A percentile compares a stretch with the other conserved stretches of the same genome.
Conservation (phyloP, 2,797 vertebrate genomes). For the Peromyscus melanophrys region DNA sequence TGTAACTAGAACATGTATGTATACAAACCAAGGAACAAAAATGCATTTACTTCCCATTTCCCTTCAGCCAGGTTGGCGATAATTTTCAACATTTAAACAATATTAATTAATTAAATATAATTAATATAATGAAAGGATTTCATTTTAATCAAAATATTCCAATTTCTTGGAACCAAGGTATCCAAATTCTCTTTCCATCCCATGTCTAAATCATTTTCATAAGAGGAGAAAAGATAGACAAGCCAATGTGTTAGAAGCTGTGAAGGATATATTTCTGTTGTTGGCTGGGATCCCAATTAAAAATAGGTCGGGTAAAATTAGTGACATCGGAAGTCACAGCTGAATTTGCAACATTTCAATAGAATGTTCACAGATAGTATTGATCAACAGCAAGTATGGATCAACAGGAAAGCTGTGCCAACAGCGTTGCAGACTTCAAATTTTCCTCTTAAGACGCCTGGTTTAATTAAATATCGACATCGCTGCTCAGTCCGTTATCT, state of each 20-base stretch:
- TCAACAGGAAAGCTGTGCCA: not conserved
- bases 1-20: not conserved
- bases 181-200: constrained; percentile 5
- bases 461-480: not conserved
- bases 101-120: constrained; percentile 24
- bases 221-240: not conserved
- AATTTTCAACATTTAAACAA: constrained; percentile 24
- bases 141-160: not conserved
- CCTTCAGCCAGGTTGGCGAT: not conserved
- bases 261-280: not conserved
- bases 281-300: not conserved
- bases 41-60: not conserved
- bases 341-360: constrained; percentile 27
- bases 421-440: not conserved
- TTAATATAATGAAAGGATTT: not conserved
- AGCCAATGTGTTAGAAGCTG: not conserved
- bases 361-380: not conserved
- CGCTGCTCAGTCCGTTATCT: not conserved
- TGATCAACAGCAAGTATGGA: not conserved
- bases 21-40: not conserved
- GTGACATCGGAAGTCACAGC: not conserved
- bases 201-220: not conserved
- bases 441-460: not conserved
- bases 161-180: not conserved
- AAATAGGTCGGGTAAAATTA: constrained; percentile 25